A percentile compares a stretch with the other conserved stretches of the same genome.
Conservation (phyloP, 2,797 vertebrate genomes). For the Sarcoramphus papa region DNA sequence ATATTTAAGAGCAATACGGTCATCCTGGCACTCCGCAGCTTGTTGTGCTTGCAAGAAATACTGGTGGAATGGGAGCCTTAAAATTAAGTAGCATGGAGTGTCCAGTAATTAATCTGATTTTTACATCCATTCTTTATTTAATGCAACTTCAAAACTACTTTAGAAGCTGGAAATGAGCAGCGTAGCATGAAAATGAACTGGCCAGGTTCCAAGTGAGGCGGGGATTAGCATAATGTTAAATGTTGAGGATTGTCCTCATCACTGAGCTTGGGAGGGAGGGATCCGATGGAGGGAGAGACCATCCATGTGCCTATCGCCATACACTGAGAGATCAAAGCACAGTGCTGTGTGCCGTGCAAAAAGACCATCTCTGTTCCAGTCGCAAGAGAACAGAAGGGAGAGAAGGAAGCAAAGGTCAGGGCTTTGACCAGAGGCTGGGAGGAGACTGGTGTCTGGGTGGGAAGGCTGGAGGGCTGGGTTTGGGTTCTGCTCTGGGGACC, state of each 20-base stretch:
- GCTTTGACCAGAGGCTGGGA: neutral
- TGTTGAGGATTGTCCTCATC: neutral
- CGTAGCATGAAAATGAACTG: conserved; percentile 66
- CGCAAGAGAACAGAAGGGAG: neutral
- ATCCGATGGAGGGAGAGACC: neutral
- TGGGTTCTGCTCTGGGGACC: neutral
- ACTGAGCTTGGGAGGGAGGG: neutral
- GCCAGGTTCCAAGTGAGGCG: conserved; percentile 56
- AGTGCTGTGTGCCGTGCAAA: fast-evolving
- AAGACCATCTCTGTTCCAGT: neutral
- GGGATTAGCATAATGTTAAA: conserved; percentile 50
- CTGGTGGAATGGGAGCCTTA: conserved; percentile 71
- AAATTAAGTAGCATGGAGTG: conserved; percentile 77
- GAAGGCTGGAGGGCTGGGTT: fast-evolving
- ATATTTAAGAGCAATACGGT: conserved; percentile 20
- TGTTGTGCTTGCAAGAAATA: conserved; percentile 74
- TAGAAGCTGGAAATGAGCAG: conserved; percentile 56
- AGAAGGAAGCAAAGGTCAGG: neutral
- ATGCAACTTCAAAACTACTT: conserved; percentile 68
- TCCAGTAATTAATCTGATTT: conserved; percentile 77
- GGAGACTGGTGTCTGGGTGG: neutral
- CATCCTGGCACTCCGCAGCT: conserved; percentile 47
- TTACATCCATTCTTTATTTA: conserved; percentile 73
- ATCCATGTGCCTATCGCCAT: fast-evolving
- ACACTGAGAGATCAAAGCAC: neutral